These are phyloP conservation scores for Limnephilus rhombicus DNA, from an alignment of 2,888 invertebrate genomes.

Conservation along the genomic window DNA sequence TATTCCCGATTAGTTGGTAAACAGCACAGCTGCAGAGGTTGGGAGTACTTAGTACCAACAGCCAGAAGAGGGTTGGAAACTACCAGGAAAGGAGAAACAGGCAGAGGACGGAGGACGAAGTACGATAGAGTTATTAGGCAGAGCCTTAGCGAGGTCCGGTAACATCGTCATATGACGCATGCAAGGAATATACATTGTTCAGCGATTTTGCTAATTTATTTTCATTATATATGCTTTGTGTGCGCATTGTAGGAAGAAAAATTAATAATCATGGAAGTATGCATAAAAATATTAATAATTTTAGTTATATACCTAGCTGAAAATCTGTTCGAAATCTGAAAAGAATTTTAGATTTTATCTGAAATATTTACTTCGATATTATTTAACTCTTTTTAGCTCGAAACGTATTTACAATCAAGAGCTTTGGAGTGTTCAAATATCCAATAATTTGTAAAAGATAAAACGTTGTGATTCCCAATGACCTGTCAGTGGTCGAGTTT, in stretches of 20 bases:
- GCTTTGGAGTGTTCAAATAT: not conserved
- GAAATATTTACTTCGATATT: no score
- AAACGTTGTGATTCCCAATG: not conserved
- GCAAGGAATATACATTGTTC: not conserved
- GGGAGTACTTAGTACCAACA: not conserved
- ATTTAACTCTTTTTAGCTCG: not conserved
- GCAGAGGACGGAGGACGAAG: constrained; percentile 2
- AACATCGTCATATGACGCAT: constrained; percentile 6
- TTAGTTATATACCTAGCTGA: not conserved
- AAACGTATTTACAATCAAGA: not conserved
- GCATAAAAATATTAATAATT: not conserved
- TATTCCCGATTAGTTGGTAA: constrained; percentile 39
- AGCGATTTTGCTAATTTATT: not conserved
- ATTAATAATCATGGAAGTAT: not conserved
- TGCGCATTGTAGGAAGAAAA: not conserved
- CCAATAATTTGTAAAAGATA: not conserved
- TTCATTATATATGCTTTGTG: not conserved
- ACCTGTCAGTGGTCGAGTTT: no score
- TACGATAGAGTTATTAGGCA: constrained; percentile 56
- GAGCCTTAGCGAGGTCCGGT: constrained; percentile 26
- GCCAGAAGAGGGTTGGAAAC: not conserved
- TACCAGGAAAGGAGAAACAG: constrained; percentile 30
- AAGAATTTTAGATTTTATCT: no score
- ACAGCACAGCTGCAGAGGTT: constrained; percentile 13
- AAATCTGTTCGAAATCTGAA: no score